Conservation (phyloP, 35 echinoderm and acorn worm species). For the Apostichopus parvimensis region DNA sequence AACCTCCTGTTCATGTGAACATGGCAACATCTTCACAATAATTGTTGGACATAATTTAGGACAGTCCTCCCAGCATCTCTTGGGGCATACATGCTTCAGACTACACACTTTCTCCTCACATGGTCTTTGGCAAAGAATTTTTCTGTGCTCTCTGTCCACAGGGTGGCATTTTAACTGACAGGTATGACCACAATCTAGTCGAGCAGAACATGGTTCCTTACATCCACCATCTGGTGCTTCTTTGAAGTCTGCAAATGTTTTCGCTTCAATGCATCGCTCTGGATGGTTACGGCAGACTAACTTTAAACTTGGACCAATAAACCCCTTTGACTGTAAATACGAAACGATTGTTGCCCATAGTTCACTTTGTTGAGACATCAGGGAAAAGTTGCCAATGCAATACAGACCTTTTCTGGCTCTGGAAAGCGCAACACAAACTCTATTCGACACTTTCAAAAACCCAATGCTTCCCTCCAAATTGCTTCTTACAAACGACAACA, state of each 20-base stretch:
- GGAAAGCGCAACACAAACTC: conserved; percentile 77
- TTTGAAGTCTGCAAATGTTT: conserved; percentile 47
- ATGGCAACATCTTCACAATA: not conserved
- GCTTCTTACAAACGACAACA: conserved; percentile 82
- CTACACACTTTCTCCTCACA: conserved; percentile 23
- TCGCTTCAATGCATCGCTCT: conserved; percentile 22
- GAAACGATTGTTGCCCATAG: no score
- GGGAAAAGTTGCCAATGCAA: conserved; percentile 82
- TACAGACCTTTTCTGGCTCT: conserved; percentile 86
- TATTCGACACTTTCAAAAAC: conserved; percentile 72
- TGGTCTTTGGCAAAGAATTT: conserved; percentile 7
- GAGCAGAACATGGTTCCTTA: conserved; percentile 42
- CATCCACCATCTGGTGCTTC: conserved; percentile 62
- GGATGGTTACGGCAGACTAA: no score
- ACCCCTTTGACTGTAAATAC: no score
- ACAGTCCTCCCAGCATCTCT: conserved; percentile 1
- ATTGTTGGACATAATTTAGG: not conserved
- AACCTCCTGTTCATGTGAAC: conserved; percentile 20
- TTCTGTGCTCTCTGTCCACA: conserved; percentile 26
- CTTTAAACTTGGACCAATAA: no score
- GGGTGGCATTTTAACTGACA: conserved; percentile 72
- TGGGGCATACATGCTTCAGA: conserved; percentile 19
- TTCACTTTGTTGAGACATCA: conserved; percentile 14
- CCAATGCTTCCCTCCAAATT: conserved; percentile 72
- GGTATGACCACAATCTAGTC: conserved; percentile 3